phyloP scores from a whole-genome alignment of 2,797 vertebrate genomes.

The Scomberomorus guttatus region DNA sequence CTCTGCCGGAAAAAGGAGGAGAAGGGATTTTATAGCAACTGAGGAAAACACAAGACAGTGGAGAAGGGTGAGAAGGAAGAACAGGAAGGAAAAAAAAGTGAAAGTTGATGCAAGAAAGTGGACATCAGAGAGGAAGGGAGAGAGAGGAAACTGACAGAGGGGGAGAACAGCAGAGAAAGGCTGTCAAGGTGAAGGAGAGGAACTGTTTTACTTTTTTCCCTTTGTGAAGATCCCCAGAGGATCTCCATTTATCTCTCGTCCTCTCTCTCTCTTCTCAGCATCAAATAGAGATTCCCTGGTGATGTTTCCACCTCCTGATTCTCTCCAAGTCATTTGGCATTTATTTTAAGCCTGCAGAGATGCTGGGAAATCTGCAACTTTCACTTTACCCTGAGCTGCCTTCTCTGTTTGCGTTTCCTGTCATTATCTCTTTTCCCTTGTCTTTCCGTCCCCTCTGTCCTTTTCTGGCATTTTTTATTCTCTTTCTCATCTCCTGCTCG shows the following conservation, averaged over 20 bases:
- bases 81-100: background rate
- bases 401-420: conserved; percentile 16
- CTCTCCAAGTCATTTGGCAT: conserved; percentile 42
- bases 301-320: conserved; percentile 42
- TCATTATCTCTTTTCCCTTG: background rate
- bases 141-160: conserved; percentile 17
- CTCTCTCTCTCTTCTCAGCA: background rate
- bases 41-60: background rate
- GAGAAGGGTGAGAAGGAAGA: background rate
- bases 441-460: background rate
- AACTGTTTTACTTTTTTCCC: conserved; percentile 34
- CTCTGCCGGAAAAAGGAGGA: no score
- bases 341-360: conserved; percentile 42
- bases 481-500: background rate
- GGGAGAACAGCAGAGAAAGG: conserved; percentile 11
- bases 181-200: conserved; percentile 59
- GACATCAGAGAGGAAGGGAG: conserved; percentile 10
- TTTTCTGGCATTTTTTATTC: background rate
- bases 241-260: conserved; percentile 26
- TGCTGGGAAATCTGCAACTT: conserved; percentile 9
- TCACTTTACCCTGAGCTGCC: conserved; percentile 22
- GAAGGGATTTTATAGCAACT: background rate
- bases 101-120: conserved; percentile 11
- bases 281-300: conserved; percentile 54
- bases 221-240: conserved; percentile 43